These are phyloP conservation scores for Cephalopterus ornatus DNA, from an alignment of 2,113 vertebrate genomes.

Conservation along the genomic window DNA sequence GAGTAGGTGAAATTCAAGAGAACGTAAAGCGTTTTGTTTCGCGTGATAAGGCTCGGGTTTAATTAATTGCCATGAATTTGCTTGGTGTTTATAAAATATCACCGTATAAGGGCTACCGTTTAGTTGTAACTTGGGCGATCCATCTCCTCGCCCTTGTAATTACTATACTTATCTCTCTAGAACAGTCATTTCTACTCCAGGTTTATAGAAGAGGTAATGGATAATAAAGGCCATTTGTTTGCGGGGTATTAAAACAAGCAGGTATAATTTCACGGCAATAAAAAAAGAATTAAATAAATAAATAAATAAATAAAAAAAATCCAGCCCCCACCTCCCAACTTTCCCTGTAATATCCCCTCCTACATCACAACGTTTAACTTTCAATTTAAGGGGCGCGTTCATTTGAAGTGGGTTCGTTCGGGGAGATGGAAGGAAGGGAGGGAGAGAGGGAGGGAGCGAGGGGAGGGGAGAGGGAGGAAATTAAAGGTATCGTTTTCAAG, in stretches of 20 bases:
- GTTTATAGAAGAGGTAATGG: conserved; percentile 54
- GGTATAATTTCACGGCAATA: conserved; percentile 14
- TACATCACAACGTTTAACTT: neutral
- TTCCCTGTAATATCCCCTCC: neutral
- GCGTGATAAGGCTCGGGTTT: conserved; percentile 47
- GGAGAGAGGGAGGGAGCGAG: neutral
- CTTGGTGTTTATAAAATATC: conserved; percentile 65
- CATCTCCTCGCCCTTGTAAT: conserved; percentile 57
- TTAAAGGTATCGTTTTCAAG: neutral
- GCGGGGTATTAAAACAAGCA: conserved; percentile 30
- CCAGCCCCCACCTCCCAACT: neutral
- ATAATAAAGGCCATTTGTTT: conserved; percentile 49
- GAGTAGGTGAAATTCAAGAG: conserved; percentile 42
- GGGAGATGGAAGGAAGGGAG: neutral
- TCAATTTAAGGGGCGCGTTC: neutral
- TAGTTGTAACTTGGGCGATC: conserved; percentile 44
- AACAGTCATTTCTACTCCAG: conserved; percentile 45
- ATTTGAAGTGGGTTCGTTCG: neutral
- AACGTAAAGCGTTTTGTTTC: conserved; percentile 42
- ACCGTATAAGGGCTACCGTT: conserved; percentile 27
- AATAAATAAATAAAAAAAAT: neutral
- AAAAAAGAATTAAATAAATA: neutral
- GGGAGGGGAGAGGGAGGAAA: neutral
- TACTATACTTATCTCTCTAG: conserved; percentile 60
- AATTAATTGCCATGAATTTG: conserved; percentile 59